Evolutionary conservation across 2,888 invertebrate species (phyloP), one percentile per base, ranked within the genome.

Genomic region (Erebia aethiops): DNA sequence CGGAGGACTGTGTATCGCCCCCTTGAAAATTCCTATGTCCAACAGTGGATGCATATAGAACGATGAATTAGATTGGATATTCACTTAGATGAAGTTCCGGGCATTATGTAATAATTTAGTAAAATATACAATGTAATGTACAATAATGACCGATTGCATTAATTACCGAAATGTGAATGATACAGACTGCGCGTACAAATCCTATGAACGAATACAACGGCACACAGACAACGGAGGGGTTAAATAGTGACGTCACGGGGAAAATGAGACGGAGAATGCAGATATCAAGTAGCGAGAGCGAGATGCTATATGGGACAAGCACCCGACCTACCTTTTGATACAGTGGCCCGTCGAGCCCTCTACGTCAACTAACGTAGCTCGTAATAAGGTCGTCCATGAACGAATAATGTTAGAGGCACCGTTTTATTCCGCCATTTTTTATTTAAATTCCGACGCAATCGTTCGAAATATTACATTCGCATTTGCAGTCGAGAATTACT

Each of bases 261-360:
- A 26, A 67, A 67, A 57, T 14, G 67, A 58, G 49, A 67, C 10
- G 26, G 67, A 57, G 5, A 43, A 66, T 46, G 4, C n/a, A 35
- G 5, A 26, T 58, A 26, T 58, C 21, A 5, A 13, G 4, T 10
- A 58, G 26, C 14, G 58, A 46, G 67, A 67, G 49, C 67, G 67
- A 58, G 67, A 67, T 0, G 58, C 26, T 57, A 67, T 58, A 67
- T 67, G 58, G 67, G 67, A 67, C 67, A 67, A 67, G 67, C 58
- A 49, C 18, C 67, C 67, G 67, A 67, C 67, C 67, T 67, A 58
- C 67, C 67, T 67, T 65, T 58, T 58, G 67, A 67, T 67, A 58
- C 43, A 67, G 67, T 67, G 49, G 67, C 67, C 49, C 67, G 43
- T 57, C 57, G 41, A 58, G 67, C 58, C 67, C 64, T 58, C 58